phyloP scores from a whole-genome alignment of 2,888 invertebrate species.

The Lamproptera curius region DNA sequence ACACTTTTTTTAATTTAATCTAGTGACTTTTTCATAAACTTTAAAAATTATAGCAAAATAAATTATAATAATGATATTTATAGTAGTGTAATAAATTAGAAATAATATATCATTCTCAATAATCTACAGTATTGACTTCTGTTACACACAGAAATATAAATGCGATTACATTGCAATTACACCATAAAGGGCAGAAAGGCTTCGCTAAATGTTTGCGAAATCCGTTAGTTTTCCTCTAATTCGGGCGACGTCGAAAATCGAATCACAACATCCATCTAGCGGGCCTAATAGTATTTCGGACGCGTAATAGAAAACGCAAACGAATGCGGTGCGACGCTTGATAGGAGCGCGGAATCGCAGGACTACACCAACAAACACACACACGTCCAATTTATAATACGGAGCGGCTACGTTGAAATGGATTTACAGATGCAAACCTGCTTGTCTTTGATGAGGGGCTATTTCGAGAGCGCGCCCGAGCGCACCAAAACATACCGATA shows the following conservation, averaged over 20 bases:
- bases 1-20: too few species aligned
- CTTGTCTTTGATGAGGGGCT: slow-evolving; percentile 77
- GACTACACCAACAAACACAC: slow-evolving; percentile 41
- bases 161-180: slow-evolving; percentile 14
- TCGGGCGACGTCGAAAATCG: slow-evolving; percentile 52
- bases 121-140: too few species aligned
- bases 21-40: too few species aligned
- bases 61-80: too few species aligned
- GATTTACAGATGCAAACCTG: slow-evolving; percentile 78
- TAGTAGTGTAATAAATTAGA: too few species aligned
- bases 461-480: slow-evolving; percentile 71
- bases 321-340: slow-evolving; percentile 56
- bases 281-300: slow-evolving; percentile 57
- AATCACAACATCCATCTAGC: slow-evolving; percentile 64
- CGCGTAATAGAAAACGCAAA: slow-evolving; percentile 68
- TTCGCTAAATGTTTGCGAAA: slow-evolving; percentile 26
- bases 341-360: slow-evolving; percentile 50
- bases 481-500: slow-evolving; percentile 74
- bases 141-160: slow-evolving; percentile 11
- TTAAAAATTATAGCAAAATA: too few species aligned
- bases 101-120: too few species aligned
- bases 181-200: slow-evolving; percentile 21
- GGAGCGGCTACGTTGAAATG: slow-evolving; percentile 75
- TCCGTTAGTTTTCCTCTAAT: slow-evolving; percentile 43
- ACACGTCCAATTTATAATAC: slow-evolving; percentile 73